Base-by-base conservation (phyloP, 1,140 invertebrate species). In the Listronotus bonariensis region DNA sequence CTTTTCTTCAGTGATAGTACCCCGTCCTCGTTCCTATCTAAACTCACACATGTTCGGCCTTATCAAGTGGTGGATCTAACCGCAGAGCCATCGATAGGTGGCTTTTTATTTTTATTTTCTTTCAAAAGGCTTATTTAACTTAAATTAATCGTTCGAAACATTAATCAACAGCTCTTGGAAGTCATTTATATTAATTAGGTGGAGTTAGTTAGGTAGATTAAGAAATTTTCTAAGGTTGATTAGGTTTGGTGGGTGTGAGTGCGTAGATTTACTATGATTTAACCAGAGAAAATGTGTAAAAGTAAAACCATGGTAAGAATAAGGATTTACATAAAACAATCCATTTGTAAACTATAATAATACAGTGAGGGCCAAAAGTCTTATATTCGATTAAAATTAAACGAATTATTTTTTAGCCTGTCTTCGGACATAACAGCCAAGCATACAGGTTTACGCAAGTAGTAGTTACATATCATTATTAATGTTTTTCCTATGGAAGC, bases 51-150 rank as follows among this genome's bases (percentile, higher is more conserved):
- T 74, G 73, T 74, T 71, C 66, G 49, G 46, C 48, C 20, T 71
- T 74, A 72, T 72, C 71, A 64, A 69, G 73, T 74, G 73, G 65
- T 73, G 71, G 68, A 74, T 74, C 73, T 71, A 46, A 63, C 52
- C 65, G 56, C 53, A 65, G 43, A 58, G 60, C 66, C 63, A 59
- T 65, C 63, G 63, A 65, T 65, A 67, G 61, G 56, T 52, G 51
- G 53, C 31, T 45, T 65, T 65, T 65, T 72, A 56, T 66, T 68
- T 67, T 68, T 72, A 57, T 26, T 26, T 26, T 26, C 20, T 62
- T 66, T 54, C 51, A 62, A 65, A 70, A 70, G 66, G 59, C 66
- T 71, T 71, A 71, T 71, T 71, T 65, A 68, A 68, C 55, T 67
- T 64, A 68, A 68, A 71, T 71, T 71, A 71, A 68, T 71, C 67